Evolutionary conservation across 2,113 vertebrate genomes (phyloP).

Genomic region (Trogon surrucura): DNA sequence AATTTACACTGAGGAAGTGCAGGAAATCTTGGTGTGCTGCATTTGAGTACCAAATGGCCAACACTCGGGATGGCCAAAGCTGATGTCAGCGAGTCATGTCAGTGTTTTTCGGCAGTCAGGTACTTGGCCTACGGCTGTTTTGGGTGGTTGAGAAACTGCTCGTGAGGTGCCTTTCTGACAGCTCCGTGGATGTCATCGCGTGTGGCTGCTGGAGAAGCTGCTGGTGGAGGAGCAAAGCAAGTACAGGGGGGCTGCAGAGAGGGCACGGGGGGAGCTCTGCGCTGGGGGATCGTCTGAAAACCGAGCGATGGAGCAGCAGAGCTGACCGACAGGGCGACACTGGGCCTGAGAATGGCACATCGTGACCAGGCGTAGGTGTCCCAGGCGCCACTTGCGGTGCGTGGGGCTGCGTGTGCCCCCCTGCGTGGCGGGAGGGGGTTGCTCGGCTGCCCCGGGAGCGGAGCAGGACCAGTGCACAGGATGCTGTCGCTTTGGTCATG

Average conservation of each 20-base stretch:
- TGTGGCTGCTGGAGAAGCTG: not conserved
- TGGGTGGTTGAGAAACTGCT: not conserved
- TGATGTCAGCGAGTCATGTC: not conserved
- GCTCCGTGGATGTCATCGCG: not conserved
- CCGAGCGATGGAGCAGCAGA: fast-evolving
- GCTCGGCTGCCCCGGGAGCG: not conserved
- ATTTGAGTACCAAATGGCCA: not conserved
- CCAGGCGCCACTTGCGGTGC: fast-evolving
- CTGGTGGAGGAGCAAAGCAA: not conserved
- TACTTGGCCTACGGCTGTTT: not conserved
- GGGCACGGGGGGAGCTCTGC: fast-evolving
- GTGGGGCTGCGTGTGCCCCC: fast-evolving
- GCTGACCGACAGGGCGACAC: fast-evolving
- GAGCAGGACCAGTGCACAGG: not conserved
- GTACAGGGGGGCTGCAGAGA: not conserved
- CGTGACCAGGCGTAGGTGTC: too few species aligned
- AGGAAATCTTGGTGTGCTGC: not conserved
- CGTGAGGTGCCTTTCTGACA: not conserved
- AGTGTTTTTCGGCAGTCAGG: not conserved
- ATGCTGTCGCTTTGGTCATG: not conserved
- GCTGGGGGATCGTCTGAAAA: not conserved
- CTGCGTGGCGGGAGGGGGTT: not conserved
- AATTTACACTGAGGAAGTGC: fast-evolving
- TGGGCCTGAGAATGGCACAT: fast-evolving
- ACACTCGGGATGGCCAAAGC: not conserved